phyloP scores from a whole-genome alignment of 1,140 invertebrate genomes.

The Penaeus indicus region DNA sequence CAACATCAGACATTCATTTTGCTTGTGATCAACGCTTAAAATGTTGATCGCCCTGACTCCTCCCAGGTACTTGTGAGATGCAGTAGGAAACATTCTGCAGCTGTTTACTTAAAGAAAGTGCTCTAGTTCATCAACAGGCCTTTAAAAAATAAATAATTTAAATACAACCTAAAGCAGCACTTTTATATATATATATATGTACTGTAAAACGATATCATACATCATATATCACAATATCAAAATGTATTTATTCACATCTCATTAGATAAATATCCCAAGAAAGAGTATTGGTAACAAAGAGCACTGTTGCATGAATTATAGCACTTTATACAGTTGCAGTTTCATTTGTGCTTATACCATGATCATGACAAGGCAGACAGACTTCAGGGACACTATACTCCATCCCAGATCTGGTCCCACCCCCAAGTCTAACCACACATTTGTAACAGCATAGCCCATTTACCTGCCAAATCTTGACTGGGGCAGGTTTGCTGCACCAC shows the following conservation, averaged over 20 bases:
- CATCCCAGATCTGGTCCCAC: no score
- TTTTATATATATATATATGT: slow-evolving; percentile 46
- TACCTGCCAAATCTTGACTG: slow-evolving; percentile 48
- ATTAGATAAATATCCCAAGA: slow-evolving; percentile 17
- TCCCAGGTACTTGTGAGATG: slow-evolving; percentile 64
- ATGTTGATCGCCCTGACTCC: slow-evolving; percentile 57
- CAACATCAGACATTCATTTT: slow-evolving; percentile 58
- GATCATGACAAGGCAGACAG: slow-evolving; percentile 34
- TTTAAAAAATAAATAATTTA: slow-evolving; percentile 50
- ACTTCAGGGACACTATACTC: neutral
- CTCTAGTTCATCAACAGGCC: slow-evolving; percentile 59
- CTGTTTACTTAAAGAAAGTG: slow-evolving; percentile 56
- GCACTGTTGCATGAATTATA: slow-evolving; percentile 55
- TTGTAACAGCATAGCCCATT: slow-evolving; percentile 28
- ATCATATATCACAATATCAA: no score
- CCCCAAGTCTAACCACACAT: neutral
- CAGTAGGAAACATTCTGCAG: slow-evolving; percentile 60
- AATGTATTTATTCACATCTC: no score
- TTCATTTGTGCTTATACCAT: slow-evolving; percentile 58
- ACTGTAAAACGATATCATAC: neutral
- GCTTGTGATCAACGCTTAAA: slow-evolving; percentile 40
- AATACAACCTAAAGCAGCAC: slow-evolving; percentile 57
- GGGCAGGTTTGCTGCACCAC: slow-evolving; percentile 39
- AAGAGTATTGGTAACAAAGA: slow-evolving; percentile 63
- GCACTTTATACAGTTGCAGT: slow-evolving; percentile 61